Evolutionary conservation across 2,888 invertebrate genomes (phyloP).

Genomic region (Drepanosiphum platanoidis): DNA sequence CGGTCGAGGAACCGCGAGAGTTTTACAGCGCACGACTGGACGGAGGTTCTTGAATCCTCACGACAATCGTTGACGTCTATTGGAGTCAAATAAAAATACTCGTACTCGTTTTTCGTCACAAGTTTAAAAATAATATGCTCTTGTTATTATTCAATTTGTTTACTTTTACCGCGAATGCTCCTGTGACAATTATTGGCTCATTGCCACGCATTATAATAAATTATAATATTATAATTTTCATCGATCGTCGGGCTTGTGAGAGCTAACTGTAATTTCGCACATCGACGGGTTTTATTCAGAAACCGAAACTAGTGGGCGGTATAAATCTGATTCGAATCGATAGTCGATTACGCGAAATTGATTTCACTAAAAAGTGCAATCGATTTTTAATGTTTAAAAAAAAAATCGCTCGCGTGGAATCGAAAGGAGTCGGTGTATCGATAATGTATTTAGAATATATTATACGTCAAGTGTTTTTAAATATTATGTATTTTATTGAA

Average conservation of each 20-base stretch:
- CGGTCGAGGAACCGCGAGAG: background rate
- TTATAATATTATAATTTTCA: background rate
- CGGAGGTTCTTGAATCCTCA: background rate
- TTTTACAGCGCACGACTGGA: background rate
- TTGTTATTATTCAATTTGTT: too few relatives aligned
- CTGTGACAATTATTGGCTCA: background rate
- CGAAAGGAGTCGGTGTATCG: too few relatives aligned
- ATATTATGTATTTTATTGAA: too few relatives aligned
- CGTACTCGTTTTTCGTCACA: background rate
- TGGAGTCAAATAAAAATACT: background rate
- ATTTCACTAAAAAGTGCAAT: too few relatives aligned
- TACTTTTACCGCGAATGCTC: too few relatives aligned
- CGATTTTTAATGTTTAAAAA: too few relatives aligned
- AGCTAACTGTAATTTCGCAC: background rate
- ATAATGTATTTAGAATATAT: too few relatives aligned
- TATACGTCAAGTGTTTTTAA: too few relatives aligned
- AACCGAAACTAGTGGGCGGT: background rate
- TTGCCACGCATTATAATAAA: background rate
- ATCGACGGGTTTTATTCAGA: background rate
- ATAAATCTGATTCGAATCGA: background rate
- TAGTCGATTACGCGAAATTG: too few relatives aligned
- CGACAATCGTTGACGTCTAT: background rate
- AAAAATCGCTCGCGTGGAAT: too few relatives aligned
- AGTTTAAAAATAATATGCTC: background rate
- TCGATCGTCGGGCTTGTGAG: too few relatives aligned